Percentiles rank a stretch among this genome's conserved stretches.
Conservation (phyloP, 2,113 vertebrate genomes). For the Potamarius usumacintae region DNA sequence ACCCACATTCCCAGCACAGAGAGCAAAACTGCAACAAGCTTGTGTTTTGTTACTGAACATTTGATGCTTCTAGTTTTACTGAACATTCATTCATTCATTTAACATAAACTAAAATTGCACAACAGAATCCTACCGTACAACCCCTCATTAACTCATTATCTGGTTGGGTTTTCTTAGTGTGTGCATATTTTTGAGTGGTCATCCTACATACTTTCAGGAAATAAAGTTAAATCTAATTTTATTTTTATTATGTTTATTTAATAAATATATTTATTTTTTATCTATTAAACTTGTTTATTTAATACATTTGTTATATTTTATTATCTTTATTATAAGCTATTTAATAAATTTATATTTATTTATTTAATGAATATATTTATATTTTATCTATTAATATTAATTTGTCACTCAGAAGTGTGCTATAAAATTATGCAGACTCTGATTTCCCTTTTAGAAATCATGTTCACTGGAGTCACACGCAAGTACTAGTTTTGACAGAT, state of each 20-base stretch:
- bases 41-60: neutral
- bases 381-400: no score
- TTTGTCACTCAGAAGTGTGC: neutral
- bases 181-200: neutral
- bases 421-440: neutral
- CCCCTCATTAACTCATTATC: no score
- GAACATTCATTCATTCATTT: neutral
- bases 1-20: neutral
- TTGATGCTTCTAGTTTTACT: neutral
- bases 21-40: neutral
- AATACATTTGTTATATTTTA: no score
- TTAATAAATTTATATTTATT: no score
- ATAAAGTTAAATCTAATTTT: neutral
- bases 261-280: no score
- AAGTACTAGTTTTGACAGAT: conserved; percentile 37
- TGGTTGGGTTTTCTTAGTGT: neutral
- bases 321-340: no score
- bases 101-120: neutral
- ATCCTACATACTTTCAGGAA: neutral
- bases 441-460: neutral
- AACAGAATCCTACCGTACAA: neutral
- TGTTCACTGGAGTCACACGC: conserved; percentile 43
- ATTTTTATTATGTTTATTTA: no score
- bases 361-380: no score
- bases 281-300: no score